Evolutionary conservation across 92 coral and sea anemone genomes (phyloP).

Genomic region (Phenganax marumi): DNA sequence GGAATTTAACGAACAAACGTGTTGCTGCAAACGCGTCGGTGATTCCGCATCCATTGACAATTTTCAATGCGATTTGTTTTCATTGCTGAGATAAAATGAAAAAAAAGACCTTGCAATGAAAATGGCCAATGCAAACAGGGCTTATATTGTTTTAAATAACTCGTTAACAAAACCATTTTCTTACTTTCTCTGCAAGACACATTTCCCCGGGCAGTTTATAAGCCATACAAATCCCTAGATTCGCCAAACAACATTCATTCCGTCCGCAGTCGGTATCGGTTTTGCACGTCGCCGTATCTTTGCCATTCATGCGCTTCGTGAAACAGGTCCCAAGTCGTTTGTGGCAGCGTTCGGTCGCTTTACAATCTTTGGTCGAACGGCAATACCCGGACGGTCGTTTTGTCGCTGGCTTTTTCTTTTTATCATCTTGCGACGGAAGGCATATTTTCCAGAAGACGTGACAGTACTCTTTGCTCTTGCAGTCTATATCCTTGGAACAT

Average conservation of each 20-base stretch:
- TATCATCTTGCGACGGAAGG: slow-evolving; percentile 4
- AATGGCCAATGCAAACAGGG: too few relatives aligned
- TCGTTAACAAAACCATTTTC: too few relatives aligned
- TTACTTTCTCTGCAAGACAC: too few relatives aligned
- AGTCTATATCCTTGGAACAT: slow-evolving; percentile 7
- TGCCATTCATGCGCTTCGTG: slow-evolving; percentile 8
- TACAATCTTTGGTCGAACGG: slow-evolving; percentile 9
- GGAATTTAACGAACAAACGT: too few relatives aligned
- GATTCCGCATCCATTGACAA: too few relatives aligned
- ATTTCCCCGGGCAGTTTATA: too few relatives aligned
- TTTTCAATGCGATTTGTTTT: too few relatives aligned
- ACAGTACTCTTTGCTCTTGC: slow-evolving; percentile 27
- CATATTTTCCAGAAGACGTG: slow-evolving; percentile 36
- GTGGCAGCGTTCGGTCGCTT: slow-evolving; percentile 15
- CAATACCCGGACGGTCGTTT: slow-evolving; percentile 35
- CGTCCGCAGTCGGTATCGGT: not conserved
- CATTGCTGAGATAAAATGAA: too few relatives aligned
- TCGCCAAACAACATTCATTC: slow-evolving; percentile 1
- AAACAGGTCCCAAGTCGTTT: slow-evolving; percentile 16
- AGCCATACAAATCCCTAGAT: not conserved
- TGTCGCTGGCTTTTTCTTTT: slow-evolving; percentile 2
- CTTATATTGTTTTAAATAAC: too few relatives aligned
- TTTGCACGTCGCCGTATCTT: not conserved
- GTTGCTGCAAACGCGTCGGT: too few relatives aligned
- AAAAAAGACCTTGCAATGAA: too few relatives aligned